Conservation (phyloP, 2,888 invertebrate genomes). For the Gonocerus acuteangulatus region DNA sequence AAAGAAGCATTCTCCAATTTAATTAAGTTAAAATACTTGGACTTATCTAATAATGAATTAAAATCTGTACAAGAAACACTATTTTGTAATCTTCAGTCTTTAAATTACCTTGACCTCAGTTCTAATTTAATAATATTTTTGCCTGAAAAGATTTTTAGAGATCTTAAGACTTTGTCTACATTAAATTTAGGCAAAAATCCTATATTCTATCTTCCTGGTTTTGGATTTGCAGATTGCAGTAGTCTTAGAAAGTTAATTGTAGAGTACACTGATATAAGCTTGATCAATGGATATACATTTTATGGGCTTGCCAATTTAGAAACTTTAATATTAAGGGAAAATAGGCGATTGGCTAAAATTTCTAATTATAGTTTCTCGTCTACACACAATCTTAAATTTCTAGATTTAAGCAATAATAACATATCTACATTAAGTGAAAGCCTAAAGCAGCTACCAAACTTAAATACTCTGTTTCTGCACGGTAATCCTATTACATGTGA, state of each 20-base stretch:
- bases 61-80: background rate
- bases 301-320: slow-evolving; percentile 55
- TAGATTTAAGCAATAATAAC: slow-evolving; percentile 53
- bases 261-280: slow-evolving; percentile 58
- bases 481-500: slow-evolving; percentile 80
- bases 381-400: slow-evolving; percentile 40
- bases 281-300: slow-evolving; percentile 58
- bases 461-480: slow-evolving; percentile 59
- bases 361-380: slow-evolving; percentile 27
- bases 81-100: slow-evolving; percentile 36
- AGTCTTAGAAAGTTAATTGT: slow-evolving; percentile 54
- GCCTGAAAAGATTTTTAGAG: slow-evolving; percentile 54
- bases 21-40: slow-evolving; percentile 57
- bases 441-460: slow-evolving; percentile 54
- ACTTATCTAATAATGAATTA: slow-evolving; percentile 41
- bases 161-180: slow-evolving; percentile 49
- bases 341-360: slow-evolving; percentile 46
- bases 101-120: slow-evolving; percentile 51
- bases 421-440: slow-evolving; percentile 63
- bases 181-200: slow-evolving; percentile 56
- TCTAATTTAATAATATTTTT: slow-evolving; percentile 55
- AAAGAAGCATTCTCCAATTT: slow-evolving; percentile 68
- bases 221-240: slow-evolving; percentile 57
- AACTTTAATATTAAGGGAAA: slow-evolving; percentile 55
- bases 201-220: slow-evolving; percentile 51